Evolutionary conservation across 2,113 vertebrate species (phyloP).

Genomic region (Pluvianellus socialis): DNA sequence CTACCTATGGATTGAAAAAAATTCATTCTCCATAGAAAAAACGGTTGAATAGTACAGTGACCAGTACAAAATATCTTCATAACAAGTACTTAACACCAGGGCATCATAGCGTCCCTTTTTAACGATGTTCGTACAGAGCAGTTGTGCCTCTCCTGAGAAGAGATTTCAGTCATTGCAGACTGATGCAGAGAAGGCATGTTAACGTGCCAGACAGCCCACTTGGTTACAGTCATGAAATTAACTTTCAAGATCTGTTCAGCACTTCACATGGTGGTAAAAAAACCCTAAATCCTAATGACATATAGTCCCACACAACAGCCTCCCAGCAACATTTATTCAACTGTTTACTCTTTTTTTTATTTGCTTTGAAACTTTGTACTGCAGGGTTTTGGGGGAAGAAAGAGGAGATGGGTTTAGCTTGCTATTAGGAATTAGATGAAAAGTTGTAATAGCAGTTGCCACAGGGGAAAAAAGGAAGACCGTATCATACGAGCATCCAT

Average conservation of each 20-base stretch:
- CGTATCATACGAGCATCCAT: background rate
- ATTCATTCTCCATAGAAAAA: background rate
- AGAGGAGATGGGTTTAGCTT: background rate
- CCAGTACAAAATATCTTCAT: background rate
- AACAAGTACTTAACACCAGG: background rate
- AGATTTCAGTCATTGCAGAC: background rate
- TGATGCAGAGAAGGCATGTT: rapidly evolving
- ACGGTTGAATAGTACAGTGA: background rate
- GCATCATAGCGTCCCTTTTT: rapidly evolving
- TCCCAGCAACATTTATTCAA: background rate
- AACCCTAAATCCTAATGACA: background rate
- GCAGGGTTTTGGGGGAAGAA: background rate
- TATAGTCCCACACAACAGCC: background rate
- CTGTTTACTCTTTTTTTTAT: background rate
- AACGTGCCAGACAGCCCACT: rapidly evolving
- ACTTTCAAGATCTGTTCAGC: background rate
- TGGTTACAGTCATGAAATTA: background rate
- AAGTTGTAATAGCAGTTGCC: background rate
- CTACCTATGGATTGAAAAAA: background rate
- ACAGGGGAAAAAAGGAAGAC: background rate
- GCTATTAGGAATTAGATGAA: background rate
- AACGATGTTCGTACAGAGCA: rapidly evolving
- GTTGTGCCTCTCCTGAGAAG: background rate
- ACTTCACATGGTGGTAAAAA: background rate
- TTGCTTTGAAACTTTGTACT: background rate